phyloP scores from a whole-genome alignment of 2,797 vertebrate species.

The Ptychobarbus kaznakovi region DNA sequence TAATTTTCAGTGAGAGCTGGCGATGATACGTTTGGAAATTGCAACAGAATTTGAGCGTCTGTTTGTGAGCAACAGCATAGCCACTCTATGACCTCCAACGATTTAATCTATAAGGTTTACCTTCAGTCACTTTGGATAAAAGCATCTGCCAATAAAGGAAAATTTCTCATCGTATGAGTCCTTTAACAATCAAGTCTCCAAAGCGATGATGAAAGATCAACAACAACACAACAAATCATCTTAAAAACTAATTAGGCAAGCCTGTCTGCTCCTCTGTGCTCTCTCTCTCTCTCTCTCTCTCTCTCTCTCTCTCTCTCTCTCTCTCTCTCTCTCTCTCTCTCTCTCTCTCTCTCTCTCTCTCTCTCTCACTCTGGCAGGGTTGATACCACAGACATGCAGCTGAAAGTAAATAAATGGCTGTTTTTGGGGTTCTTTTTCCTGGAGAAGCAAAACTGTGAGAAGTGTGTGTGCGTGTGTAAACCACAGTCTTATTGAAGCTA shows the following conservation, averaged over 20 bases:
- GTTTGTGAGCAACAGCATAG: background rate
- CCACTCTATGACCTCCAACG: background rate
- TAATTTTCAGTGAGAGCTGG: background rate
- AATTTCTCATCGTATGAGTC: background rate
- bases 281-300: background rate
- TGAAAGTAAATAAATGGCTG: constrained; percentile 79
- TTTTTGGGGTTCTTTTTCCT: constrained; percentile 76
- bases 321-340: background rate
- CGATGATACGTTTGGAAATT: background rate
- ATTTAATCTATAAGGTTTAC: background rate
- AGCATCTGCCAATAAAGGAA: background rate
- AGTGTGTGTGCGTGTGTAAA: constrained; percentile 74
- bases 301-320: constrained; percentile 58
- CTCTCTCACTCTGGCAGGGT: constrained; percentile 62
- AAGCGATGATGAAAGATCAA: background rate
- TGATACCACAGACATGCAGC: constrained; percentile 68
- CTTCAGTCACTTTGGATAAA: background rate
- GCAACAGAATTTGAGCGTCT: background rate
- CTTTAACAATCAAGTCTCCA: background rate
- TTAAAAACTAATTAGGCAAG: constrained; percentile 48
- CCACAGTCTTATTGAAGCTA: constrained; percentile 83
- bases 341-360: constrained; percentile 59
- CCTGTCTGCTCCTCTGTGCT: constrained; percentile 61
- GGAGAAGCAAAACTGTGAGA: constrained; percentile 76
- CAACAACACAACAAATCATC: background rate